Percentiles rank a stretch among this genome's conserved stretches.
phyloP scores from a whole-genome alignment of 2,113 vertebrate genomes.

The Tragulus kanchil region DNA sequence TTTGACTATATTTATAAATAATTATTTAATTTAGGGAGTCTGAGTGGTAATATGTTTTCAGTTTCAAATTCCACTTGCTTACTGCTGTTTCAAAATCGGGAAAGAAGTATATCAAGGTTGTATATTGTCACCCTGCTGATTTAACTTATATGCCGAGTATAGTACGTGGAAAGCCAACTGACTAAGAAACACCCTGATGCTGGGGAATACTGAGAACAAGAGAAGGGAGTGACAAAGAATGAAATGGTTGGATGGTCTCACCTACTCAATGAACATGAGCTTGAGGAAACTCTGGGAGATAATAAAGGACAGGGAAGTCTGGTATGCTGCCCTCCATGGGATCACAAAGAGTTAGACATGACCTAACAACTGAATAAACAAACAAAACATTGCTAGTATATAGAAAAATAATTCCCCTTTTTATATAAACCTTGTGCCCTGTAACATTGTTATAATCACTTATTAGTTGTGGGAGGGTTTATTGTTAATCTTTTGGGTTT shows the following conservation, averaged over 20 bases:
- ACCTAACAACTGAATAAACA: not conserved
- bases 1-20: not conserved
- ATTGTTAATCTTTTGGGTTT: not conserved
- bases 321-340: not conserved
- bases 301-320: not conserved
- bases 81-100: not conserved
- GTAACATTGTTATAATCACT: not conserved
- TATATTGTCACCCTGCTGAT: not conserved
- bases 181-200: not conserved
- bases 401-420: not conserved
- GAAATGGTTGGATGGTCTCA: not conserved
- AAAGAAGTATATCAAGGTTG: not conserved
- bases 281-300: not conserved
- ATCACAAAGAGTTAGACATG: not conserved
- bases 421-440: not conserved
- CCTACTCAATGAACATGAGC: not conserved
- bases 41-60: not conserved
- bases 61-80: not conserved
- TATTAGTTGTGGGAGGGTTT: not conserved
- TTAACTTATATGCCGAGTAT: not conserved
- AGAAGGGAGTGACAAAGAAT: not conserved
- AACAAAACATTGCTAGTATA: not conserved
- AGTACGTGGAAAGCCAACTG: not conserved
- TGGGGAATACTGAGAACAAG: not conserved
- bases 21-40: not conserved